Evolutionary conservation across 2,113 vertebrate genomes (phyloP), one percentile per base, ranked within the genome.

Genomic region (Camarhynchus parvulus): DNA sequence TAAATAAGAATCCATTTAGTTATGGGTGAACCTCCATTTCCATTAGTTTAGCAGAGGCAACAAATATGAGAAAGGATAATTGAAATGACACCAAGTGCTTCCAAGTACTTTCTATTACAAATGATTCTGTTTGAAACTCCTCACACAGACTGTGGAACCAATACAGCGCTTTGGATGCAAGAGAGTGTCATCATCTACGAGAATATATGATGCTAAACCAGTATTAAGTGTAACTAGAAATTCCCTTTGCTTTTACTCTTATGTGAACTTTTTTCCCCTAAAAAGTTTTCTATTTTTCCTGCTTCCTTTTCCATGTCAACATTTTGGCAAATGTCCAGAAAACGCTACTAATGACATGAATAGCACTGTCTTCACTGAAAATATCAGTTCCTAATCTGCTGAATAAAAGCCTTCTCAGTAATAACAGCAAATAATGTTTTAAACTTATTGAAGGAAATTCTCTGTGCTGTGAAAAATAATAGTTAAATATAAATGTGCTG

Each of bases 161-260:
- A 86, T 4, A 37, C 76, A 82, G 37, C 0, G 3, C 75, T 80
- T 63, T 44, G 41, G 24, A 47, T 61, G 33, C 47, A 74, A 70
- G 61, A 46, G 11, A 74, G 37, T 0, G 0, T 6, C 18, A 69
- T 25, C 9, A 86, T 12, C 37, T 42, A 5, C 14, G 31, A 61
- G 31, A 67, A 49, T 23, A 8, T 2, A 39, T 15, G 30, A 49
- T n/a, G 59, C 42, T 63, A 67, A 80, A 74, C 14, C 12, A 86
- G 7, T 22, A 46, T 19, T 13, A 80, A 22, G 10, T 7, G 0
- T 22, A 90, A 73, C 49, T 76, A 41, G 18, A 39, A 89, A 61
- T 35, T 73, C 31, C 37, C 19, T 68, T 58, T 63, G 24, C 44
- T 88, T 94, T 58, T 76, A 56, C 23, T 79, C 39, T 39, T n/a